Conservation (phyloP, 2,888 invertebrate species). For the Pimpla rufipes region DNA sequence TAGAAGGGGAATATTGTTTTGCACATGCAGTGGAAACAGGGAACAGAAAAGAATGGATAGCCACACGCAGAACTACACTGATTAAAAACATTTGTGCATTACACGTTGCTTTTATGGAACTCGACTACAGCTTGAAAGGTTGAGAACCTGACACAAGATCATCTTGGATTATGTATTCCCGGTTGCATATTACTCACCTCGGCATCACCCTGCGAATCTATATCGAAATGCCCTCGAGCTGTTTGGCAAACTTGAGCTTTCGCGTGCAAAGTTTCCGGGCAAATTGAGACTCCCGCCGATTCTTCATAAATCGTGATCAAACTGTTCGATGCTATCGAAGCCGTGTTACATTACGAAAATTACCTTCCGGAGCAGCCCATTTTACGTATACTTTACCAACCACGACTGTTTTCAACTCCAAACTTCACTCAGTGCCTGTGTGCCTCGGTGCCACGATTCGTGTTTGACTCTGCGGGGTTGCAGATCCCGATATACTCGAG, state of each 20-base stretch:
- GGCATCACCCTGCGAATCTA: conserved; percentile 32
- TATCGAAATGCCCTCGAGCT: conserved; percentile 53
- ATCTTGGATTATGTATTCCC: conserved; percentile 43
- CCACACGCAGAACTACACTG: too few relatives aligned
- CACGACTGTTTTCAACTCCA: background rate
- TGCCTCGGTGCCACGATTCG: too few relatives aligned
- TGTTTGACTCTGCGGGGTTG: too few relatives aligned
- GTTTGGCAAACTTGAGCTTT: conserved; percentile 49
- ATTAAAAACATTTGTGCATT: too few relatives aligned
- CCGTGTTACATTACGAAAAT: conserved; percentile 48
- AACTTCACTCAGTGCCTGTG: background rate
- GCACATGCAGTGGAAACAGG: too few relatives aligned
- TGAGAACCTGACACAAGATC: conserved; percentile 20
- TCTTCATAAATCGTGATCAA: conserved; percentile 63
- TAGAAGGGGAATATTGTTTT: too few relatives aligned
- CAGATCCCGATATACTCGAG: too few relatives aligned
- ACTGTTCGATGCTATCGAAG: conserved; percentile 33
- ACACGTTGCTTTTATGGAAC: too few relatives aligned
- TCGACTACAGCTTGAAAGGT: too few relatives aligned
- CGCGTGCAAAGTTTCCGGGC: conserved; percentile 45
- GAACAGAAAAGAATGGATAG: too few relatives aligned
- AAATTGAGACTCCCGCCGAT: conserved; percentile 52
- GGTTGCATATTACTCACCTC: conserved; percentile 57
- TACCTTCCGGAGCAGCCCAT: conserved; percentile 3
- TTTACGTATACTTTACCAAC: background rate